Evolutionary conservation across 1,140 invertebrate genomes (phyloP).

Genomic region (Anastrepha obliqua): DNA sequence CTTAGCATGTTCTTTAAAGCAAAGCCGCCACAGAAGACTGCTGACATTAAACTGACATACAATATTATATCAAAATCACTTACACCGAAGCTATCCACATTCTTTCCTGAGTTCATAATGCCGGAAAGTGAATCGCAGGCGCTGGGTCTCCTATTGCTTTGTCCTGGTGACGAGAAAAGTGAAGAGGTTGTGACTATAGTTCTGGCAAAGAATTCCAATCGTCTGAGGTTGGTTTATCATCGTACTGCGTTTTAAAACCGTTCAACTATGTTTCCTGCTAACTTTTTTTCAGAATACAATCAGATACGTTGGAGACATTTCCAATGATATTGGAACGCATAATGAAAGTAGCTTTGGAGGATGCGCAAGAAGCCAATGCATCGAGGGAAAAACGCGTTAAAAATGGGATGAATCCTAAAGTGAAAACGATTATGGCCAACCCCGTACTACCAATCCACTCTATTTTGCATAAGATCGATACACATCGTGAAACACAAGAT

Average conservation of each 20-base stretch:
- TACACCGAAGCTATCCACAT: conserved; percentile 63
- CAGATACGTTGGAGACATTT: conserved; percentile 68
- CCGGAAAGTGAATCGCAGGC: conserved; percentile 65
- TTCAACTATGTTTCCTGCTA: neutral
- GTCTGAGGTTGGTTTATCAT: conserved; percentile 61
- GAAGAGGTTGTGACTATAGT: conserved; percentile 69
- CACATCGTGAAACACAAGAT: conserved; percentile 69
- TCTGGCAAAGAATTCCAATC: conserved; percentile 71
- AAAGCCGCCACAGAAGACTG: conserved; percentile 68
- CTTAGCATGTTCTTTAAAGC: conserved; percentile 68
- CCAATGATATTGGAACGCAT: conserved; percentile 67
- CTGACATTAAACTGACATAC: conserved; percentile 69
- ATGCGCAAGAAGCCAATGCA: conserved; percentile 60
- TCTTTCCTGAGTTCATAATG: conserved; percentile 67
- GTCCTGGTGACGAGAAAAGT: conserved; percentile 65
- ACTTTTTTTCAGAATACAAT: conserved; percentile 65
- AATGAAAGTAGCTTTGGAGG: conserved; percentile 61
- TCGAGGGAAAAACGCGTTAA: conserved; percentile 58
- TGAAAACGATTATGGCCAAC: conserved; percentile 65
- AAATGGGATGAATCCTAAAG: conserved; percentile 61
- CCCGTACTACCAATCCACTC: conserved; percentile 67
- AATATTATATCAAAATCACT: conserved; percentile 65
- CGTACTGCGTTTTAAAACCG: too few relatives aligned
- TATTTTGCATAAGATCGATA: conserved; percentile 67
- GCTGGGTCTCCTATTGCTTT: conserved; percentile 65